Base-by-base conservation (phyloP, 1,140 invertebrate genomes). In the Aphelenchoides besseyi region DNA sequence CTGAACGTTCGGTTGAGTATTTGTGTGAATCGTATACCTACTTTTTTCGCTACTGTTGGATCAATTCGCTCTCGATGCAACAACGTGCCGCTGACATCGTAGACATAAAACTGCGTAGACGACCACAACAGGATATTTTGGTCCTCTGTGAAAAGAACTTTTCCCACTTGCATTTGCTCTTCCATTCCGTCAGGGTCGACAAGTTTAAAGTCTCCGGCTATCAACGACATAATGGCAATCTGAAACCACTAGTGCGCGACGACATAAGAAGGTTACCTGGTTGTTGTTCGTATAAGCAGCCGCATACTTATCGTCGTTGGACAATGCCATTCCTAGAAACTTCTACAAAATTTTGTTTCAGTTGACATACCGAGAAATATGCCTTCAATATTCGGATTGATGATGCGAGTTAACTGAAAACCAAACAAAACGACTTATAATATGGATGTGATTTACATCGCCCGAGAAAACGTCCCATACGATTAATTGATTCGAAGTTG, bases 281-380 rank as follows among this genome's bases (percentile, higher is more conserved):
- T 95, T 93, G 84, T 96, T 97, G 79, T 95, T 98, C 0, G 94
- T 97, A 82, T 90, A 95, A 2, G 94, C 92, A n/a, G 92, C 91
- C 0, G 92, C 93, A 87, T 91, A 96, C 85, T 94, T 92, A 84
- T 97, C 96, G 84, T 97, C 94, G 0, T 92, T 91, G 73, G 92
- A 95, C 3, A 98, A 86, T n/a, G 91, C 90, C 55, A 98, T 86
- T 79, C 93, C 91, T 85, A n/a, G n/a, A n/a, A n/a, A n/a, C n/a
- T n/a, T n/a, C n/a, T n/a, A n/a, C n/a, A n/a, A n/a, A n/a, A n/a
- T n/a, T n/a, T n/a, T n/a, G n/a, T n/a, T n/a, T n/a, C n/a, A n/a
- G n/a, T n/a, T n/a, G n/a, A n/a, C n/a, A n/a, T n/a, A n/a, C n/a
- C n/a, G n/a, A 95, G 92, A 91, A 98, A 94, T 77, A 97, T 96